phyloP scores from a whole-genome alignment of 2,113 vertebrate species.

The Felis catus region DNA sequence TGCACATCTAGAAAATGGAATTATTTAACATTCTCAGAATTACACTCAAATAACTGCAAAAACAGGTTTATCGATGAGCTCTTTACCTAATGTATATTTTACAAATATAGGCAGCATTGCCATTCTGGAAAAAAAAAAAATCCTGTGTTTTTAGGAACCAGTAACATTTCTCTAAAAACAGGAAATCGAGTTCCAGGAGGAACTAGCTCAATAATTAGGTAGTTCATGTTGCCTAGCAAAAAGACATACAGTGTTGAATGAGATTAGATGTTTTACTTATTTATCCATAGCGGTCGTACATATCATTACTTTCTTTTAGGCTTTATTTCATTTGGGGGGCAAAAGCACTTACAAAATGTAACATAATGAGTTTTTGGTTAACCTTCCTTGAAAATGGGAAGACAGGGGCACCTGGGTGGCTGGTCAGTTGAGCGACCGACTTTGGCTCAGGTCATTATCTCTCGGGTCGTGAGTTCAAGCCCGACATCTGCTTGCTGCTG shows the following conservation, averaged over 20 bases:
- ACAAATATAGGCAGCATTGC: constrained; percentile 31
- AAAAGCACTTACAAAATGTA: background rate
- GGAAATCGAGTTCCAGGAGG: background rate
- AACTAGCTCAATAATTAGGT: background rate
- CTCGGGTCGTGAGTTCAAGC: too few relatives aligned
- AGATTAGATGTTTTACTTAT: background rate
- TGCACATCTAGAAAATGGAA: constrained; percentile 72
- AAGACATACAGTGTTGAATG: background rate
- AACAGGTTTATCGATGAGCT: constrained; percentile 71
- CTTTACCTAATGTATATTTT: constrained; percentile 70
- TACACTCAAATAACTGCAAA: constrained; percentile 64
- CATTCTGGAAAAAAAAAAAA: background rate
- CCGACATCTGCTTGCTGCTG: too few relatives aligned
- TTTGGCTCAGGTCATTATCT: too few relatives aligned
- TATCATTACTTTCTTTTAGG: background rate
- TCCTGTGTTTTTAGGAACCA: background rate
- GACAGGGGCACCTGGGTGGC: background rate
- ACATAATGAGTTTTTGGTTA: background rate
- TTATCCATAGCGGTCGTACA: background rate
- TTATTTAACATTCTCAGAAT: constrained; percentile 73
- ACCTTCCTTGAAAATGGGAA: background rate
- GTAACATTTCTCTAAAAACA: constrained; percentile 44
- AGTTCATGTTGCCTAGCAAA: background rate
- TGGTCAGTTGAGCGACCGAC: too few relatives aligned
- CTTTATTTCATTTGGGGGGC: background rate